Base-by-base conservation (phyloP, 1,140 invertebrate species). In the Lepidurus couesii region DNA sequence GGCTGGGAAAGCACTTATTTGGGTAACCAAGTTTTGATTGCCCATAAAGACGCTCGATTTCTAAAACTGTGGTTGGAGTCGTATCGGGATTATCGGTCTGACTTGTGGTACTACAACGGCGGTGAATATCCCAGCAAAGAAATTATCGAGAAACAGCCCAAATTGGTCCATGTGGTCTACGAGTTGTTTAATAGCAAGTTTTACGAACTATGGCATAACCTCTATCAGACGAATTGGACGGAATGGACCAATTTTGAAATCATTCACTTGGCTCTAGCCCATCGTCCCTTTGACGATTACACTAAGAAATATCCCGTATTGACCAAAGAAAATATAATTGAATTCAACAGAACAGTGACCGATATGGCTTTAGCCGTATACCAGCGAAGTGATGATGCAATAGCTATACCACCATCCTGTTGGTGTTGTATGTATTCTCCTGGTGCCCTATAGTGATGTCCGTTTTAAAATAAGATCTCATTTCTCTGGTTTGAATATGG, bases 1-100 rank as follows among this genome's bases (percentile, higher is more conserved):
- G 84, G 84, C 82, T 81, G 80, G 84, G 84, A 7, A 84, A 84
- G 42, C 83, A 80, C 77, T 76, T 84, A 16, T 83, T 84, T 77
- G 81, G 79, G 45, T 83, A 84, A 79, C 78, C 81, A 74, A 5
- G 34, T 42, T 5, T 5, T 74, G 10, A 2, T 74, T 10, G 73
- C 9, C 1, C 73, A 74, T 21, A 74, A 74, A 42, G 34, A 74
- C 6, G 21, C 73, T 42, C 73, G 73, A 1, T 74, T 74, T 42
- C 3, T 74, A 2, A 74, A 74, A 6, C 4, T 74, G 10, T 74
- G 73, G 73, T 42, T 9, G 73, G 73, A 74, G 34, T 74, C 73
- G 21, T 74, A 74, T 7, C 21, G 34, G 9, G 21, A 74, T 21
- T 74, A 74, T 21, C 73, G 34, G 11, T 74, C 73, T 1, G 73